Conservation (phyloP, 2,113 vertebrate genomes). For the Amblyopsis rosae region DNA sequence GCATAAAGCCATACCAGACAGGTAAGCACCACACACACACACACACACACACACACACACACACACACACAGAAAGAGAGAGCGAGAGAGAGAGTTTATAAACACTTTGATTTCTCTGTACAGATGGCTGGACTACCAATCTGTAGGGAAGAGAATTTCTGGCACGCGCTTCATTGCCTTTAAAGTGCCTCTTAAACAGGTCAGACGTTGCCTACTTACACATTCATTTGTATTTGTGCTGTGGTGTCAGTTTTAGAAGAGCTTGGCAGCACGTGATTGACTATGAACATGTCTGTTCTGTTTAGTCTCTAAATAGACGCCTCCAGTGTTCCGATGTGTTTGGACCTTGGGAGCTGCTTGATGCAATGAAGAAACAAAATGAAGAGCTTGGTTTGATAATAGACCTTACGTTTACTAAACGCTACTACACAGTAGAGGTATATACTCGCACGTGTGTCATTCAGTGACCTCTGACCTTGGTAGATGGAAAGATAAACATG, state of each 20-base stretch:
- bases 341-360: slow-evolving; percentile 81
- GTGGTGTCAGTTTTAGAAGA: background rate
- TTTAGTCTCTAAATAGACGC: slow-evolving; percentile 72
- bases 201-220: slow-evolving; percentile 44
- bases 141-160: slow-evolving; percentile 81
- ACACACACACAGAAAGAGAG: background rate
- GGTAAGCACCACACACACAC: background rate
- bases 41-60: slow-evolving; percentile 4
- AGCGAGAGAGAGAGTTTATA: background rate
- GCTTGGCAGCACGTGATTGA: background rate
- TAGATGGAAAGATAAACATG: too few species aligned
- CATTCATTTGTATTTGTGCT: background rate
- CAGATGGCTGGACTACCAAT: slow-evolving; percentile 84
- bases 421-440: slow-evolving; percentile 85
- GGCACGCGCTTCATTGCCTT: slow-evolving; percentile 91
- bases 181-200: slow-evolving; percentile 88
- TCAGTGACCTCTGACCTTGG: too few species aligned
- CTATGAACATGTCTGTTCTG: background rate
- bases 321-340: slow-evolving; percentile 76
- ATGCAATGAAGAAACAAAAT: slow-evolving; percentile 69
- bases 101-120: background rate
- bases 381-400: slow-evolving; percentile 88
- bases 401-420: slow-evolving; percentile 85
- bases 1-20: too few species aligned
- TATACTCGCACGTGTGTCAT: background rate